phyloP scores from a whole-genome alignment of 2,797 vertebrate species.

The Iguana delicatissima region DNA sequence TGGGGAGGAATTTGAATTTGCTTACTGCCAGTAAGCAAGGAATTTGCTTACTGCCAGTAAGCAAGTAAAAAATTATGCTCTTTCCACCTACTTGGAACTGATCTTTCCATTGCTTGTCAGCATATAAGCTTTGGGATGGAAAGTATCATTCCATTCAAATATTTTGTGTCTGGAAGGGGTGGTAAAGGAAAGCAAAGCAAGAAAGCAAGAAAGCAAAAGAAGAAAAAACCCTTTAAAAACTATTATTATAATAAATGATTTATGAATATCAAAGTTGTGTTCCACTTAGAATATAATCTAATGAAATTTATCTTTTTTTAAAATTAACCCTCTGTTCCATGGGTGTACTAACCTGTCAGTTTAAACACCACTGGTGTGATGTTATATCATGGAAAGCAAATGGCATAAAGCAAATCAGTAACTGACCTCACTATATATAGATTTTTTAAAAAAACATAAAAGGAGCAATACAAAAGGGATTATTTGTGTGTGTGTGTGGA shows the following conservation, averaged over 20 bases:
- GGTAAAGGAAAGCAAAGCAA: neutral
- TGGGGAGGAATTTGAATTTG: neutral
- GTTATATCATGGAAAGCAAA: constrained; percentile 17
- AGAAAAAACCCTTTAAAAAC: neutral
- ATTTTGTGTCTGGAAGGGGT: neutral
- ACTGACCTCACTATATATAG: constrained; percentile 13
- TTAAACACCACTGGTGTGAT: constrained; percentile 15
- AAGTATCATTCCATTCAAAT: neutral
- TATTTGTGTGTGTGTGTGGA: neutral
- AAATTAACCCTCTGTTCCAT: neutral
- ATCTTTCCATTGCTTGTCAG: neutral
- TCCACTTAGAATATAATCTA: neutral
- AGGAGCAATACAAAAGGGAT: constrained; percentile 33
- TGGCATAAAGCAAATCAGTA: neutral
- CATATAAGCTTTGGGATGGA: neutral
- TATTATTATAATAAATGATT: neutral
- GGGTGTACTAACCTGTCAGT: neutral
- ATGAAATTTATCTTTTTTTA: neutral
- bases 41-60: neutral
- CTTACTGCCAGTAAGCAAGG: neutral
- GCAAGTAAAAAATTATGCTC: neutral
- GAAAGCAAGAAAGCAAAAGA: too few relatives aligned
- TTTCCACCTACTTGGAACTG: neutral
- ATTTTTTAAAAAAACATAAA: constrained; percentile 47
- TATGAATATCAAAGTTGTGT: constrained; percentile 1